Evolutionary conservation across 2,888 invertebrate species (phyloP), one percentile per base, ranked within the genome.

Genomic region (Drosophila lacicola): DNA sequence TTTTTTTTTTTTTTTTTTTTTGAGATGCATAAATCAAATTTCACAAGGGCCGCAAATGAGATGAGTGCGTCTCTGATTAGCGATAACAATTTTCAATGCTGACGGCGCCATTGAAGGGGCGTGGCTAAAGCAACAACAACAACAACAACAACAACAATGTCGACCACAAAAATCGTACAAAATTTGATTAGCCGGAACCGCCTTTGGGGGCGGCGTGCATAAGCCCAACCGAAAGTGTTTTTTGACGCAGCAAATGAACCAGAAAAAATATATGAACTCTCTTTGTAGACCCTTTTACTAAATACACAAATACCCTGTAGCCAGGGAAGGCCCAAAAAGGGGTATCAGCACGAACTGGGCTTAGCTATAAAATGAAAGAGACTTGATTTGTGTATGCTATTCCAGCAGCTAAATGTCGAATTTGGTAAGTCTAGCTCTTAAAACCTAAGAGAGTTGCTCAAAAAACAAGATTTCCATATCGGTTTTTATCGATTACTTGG

Each of bases 141-240:
- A 37, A 61, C 42, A 46, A 33, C 21, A 50, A 55, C 17, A 63
- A 47, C 42, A 61, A 17, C 44, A 55, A 60, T 51, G 3, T 14
- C 41, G 46, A 42, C 50, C 60, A 34, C 49, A 49, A 46, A 17
- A 39, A 57, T 13, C 49, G 25, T 54, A 60, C 21, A 50, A 81
- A 75, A 72, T 85, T 82, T 76, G 88, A 85, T 82, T 82, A 82
- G 80, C 58, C 33, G 50, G 50, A 75, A 74, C 68, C 63, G 62
- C 44, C 57, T 63, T 33, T 47, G 19, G 33, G 50, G 46, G 34
- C 21, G 53, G 29, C 14, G 53, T 51, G 44, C 44, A 29, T 41
- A 10, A 56, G 37, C 44, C 44, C n/a, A 78, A 74, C 55, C 29
- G 75, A 75, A 75, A 75, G 75, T 63, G 68, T 74, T 78, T 66